A percentile compares a stretch with the other conserved stretches of the same genome.
phyloP scores from a whole-genome alignment of 2,888 invertebrate species.

The Lobophora halterata region DNA sequence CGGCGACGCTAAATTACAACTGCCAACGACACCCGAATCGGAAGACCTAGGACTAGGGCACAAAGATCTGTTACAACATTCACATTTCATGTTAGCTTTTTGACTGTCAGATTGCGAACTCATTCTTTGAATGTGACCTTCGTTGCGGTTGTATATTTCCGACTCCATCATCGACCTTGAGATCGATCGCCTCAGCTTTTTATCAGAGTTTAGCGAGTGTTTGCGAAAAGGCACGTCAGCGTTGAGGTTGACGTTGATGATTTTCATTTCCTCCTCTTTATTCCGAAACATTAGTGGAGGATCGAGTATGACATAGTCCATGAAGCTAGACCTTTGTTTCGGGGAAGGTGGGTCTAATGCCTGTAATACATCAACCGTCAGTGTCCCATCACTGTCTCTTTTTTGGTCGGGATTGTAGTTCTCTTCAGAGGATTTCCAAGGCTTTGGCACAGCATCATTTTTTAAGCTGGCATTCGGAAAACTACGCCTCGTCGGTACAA shows the following conservation, averaged over 20 bases:
- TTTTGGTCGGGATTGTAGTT: slow-evolving; percentile 47
- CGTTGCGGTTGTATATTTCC: slow-evolving; percentile 55
- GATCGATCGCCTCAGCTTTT: slow-evolving; percentile 72
- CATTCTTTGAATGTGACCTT: slow-evolving; percentile 63
- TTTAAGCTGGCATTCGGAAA: slow-evolving; percentile 83
- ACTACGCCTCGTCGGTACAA: slow-evolving; percentile 80
- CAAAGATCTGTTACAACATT: slow-evolving; percentile 82
- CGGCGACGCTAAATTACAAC: slow-evolving; percentile 87
- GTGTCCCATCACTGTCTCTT: slow-evolving; percentile 36
- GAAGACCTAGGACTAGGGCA: slow-evolving; percentile 88
- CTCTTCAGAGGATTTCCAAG: slow-evolving; percentile 73
- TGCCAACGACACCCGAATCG: slow-evolving; percentile 92
- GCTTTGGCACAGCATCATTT: slow-evolving; percentile 55
- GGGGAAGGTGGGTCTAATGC: slow-evolving; percentile 69
- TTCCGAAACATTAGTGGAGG: slow-evolving; percentile 83
- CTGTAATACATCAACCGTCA: slow-evolving; percentile 50
- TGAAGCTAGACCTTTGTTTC: slow-evolving; percentile 45
- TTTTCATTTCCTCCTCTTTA: slow-evolving; percentile 63
- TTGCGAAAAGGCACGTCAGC: slow-evolving; percentile 69
- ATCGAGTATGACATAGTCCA: slow-evolving; percentile 68
- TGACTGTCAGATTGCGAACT: slow-evolving; percentile 70
- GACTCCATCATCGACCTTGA: slow-evolving; percentile 71
- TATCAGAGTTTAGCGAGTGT: slow-evolving; percentile 83
- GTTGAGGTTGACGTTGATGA: slow-evolving; percentile 68
- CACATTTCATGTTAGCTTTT: slow-evolving; percentile 67